Conservation (phyloP, 2,888 invertebrate species). For the Andrena marginata region DNA sequence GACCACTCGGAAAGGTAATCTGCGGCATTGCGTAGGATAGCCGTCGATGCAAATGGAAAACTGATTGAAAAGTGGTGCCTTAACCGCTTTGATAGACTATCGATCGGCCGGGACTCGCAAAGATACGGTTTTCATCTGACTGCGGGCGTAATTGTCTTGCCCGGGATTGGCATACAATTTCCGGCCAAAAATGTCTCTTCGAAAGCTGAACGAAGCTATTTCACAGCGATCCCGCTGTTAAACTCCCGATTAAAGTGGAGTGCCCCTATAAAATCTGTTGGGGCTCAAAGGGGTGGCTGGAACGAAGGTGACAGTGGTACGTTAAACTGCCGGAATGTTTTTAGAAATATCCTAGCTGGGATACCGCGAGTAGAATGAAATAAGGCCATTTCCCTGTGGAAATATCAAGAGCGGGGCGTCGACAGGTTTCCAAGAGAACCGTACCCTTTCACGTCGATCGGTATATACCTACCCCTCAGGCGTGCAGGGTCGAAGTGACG, state of each 20-base stretch:
- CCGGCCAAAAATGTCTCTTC: constrained; percentile 62
- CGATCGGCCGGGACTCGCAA: constrained; percentile 66
- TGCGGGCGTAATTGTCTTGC: constrained; percentile 71
- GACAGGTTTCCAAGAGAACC: constrained; percentile 14
- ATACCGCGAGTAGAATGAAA: background rate
- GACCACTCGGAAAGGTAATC: constrained; percentile 58
- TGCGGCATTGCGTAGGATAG: constrained; percentile 58
- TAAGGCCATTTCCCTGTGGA: background rate
- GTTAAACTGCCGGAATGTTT: no score
- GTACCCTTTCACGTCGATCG: constrained; percentile 26
- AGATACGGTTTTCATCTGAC: constrained; percentile 72
- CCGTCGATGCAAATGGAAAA: constrained; percentile 70
- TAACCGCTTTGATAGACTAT: constrained; percentile 71
- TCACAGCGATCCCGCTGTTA: constrained; percentile 5
- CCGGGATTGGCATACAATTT: constrained; percentile 75
- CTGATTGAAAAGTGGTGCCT: constrained; percentile 74
- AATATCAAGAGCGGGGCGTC: background rate
- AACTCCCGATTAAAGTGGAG: background rate
- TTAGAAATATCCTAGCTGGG: no score
- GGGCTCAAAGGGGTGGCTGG: background rate
- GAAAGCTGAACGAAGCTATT: constrained; percentile 26
- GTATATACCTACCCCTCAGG: constrained; percentile 9
- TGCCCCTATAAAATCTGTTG: background rate
- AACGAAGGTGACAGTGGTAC: background rate
- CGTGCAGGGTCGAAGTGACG: constrained; percentile 47